These are phyloP conservation scores for Oryzias melastigma DNA, from an alignment of 2,113 vertebrate species.

Conservation along the genomic window DNA sequence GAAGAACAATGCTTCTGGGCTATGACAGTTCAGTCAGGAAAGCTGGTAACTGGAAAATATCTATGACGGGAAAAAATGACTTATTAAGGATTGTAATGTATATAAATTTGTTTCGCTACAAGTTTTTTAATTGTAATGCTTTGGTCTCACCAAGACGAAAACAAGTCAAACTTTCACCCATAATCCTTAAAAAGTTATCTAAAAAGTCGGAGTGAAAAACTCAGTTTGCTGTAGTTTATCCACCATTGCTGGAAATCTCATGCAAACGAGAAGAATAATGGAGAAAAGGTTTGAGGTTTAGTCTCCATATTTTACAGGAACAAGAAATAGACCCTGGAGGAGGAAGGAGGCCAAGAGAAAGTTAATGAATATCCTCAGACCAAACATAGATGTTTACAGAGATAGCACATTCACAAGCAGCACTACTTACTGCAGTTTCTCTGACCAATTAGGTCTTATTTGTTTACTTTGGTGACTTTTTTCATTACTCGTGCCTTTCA, in stretches of 20 bases:
- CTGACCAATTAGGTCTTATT: slow-evolving; percentile 3
- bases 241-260: too few species aligned
- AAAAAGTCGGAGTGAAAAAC: too few species aligned
- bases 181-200: too few species aligned
- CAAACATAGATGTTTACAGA: not conserved
- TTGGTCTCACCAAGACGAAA: not conserved
- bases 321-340: slow-evolving; percentile 6
- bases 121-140: slow-evolving; percentile 1
- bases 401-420: not conserved
- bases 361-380: slow-evolving; percentile 21
- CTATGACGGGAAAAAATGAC: not conserved
- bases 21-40: slow-evolving; percentile 9
- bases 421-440: not conserved
- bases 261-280: too few species aligned
- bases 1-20: slow-evolving; percentile 60
- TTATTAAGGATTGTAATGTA: not conserved
- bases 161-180: not conserved
- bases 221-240: too few species aligned
- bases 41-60: slow-evolving; percentile 4
- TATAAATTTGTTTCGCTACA: not conserved
- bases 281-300: too few species aligned
- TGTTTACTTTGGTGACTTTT: slow-evolving; percentile 6
- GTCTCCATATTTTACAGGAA: too few species aligned
- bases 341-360: slow-evolving; percentile 27
- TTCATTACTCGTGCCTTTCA: not conserved